Evolutionary conservation across 1,140 invertebrate species (phyloP), one percentile per base, ranked within the genome.

Genomic region (Alviniconcha marisindica): DNA sequence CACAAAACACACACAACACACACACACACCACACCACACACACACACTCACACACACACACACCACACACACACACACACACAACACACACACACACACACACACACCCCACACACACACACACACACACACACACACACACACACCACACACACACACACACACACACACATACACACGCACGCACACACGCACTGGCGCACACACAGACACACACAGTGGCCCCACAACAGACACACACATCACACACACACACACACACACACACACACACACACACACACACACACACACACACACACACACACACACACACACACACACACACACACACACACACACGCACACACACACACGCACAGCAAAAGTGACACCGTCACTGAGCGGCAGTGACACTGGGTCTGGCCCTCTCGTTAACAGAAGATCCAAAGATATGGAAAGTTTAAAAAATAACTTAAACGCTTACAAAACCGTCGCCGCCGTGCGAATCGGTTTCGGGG

Each of bases 301-400:
- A 24, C 56, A 60, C 56, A 60, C 56, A 60, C 56, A 60, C 18
- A 60, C 56, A 60, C 18, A 60, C 56, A 60, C 18, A 60, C 56
- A 60, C 18, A 60, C 56, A 60, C 18, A 60, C 56, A 60, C 56
- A 60, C 56, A 60, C 56, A 60, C 56, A 60, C 56, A 4, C 0
- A 18, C n/a, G 56, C 56, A n/a, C 56, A n/a, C 56, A 60, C 56
- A n/a, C n/a, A n/a, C 56, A 24, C 56, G 24, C 18, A 1, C 36
- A 63, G 14, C 14, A 48, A 14, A 28, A 33, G 21, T 48, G 12
- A 14, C 14, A 31, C 4, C 51, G n/a, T n/a, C n/a, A n/a, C n/a
- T n/a, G n/a, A n/a, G n/a, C n/a, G n/a, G n/a, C n/a, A n/a, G n/a
- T n/a, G n/a, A n/a, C n/a, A n/a, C n/a, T n/a, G n/a, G n/a, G n/a